Evolutionary conservation across 2,797 vertebrate species (phyloP), one percentile per base, ranked within the genome.

Genomic region (Trachops cirrhosus): DNA sequence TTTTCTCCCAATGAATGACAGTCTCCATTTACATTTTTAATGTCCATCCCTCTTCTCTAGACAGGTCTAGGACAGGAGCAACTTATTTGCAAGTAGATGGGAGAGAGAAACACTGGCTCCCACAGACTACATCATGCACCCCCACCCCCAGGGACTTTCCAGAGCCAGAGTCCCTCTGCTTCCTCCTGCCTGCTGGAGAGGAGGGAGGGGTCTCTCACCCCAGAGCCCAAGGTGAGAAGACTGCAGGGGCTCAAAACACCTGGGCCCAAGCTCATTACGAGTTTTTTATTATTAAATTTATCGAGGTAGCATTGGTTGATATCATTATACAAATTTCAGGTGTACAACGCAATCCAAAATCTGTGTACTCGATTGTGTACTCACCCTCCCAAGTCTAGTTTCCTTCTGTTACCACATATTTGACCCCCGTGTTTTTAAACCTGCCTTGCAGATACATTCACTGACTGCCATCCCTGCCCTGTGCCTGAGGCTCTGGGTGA

Each of bases 1-100:
- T 94, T 89, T 94, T 80, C 37, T 50, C n/a, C 93, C 24, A 54
- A n/a, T 97, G 97, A 98, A 96, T 97, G 97, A 9, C 70, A 93
- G 87, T 48, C 24, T 85, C 87, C 87, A 48, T 83, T 96, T 83
- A 22, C 39, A 92, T 88, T 84, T 75, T 91, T 39, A 71, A 64
- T 54, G 54, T 92, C 96, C 70, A 89, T 86, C 92, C 54, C 90
- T 78, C 62, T 97, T 97, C 92, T 98, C 95, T 94, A 95, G 92
- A 96, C 95, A 96, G 92, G 89, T 96, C 94, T 2, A 5, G 91
- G 0, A 2, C 32, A 0, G 19, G 41, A 96, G 94, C 93, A 89
- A 70, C 90, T 95, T 86, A 71, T 73, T 92, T 94, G 34, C 44
- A 34, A 85, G 62, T 57, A 70, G 32, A 9, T 68, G 52, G 73